Base-by-base conservation (phyloP, 2,113 vertebrate species). In the Azemiops feae region DNA sequence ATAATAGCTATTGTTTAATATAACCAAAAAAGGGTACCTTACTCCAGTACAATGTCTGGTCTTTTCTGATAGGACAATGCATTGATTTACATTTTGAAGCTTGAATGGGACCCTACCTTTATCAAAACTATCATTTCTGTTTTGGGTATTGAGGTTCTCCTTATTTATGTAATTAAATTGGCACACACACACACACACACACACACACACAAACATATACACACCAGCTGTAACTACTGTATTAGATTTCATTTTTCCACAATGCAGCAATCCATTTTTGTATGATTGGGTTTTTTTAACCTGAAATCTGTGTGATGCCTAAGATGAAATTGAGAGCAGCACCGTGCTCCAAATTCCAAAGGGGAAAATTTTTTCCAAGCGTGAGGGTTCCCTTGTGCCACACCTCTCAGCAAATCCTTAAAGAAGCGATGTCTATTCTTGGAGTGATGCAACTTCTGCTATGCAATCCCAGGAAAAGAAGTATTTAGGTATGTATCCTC, bases 41-140 rank as follows among this genome's bases (percentile, higher is more conserved):
- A 87, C 0, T 18, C 58, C 53, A 92, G 52, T 18, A 90, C 55
- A 27, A 34, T 20, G 60, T 64, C 90, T 92, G 90, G 85, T 89
- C n/a, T 81, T 10, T 55, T 85, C n/a, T 20, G 93, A 94, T 89
- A 64, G 85, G 52, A 0, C 10, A 69, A 90, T 4, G 52, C 16
- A 45, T 16, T 90, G 88, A 5, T 95, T 90, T 57, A 22, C 93
- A 27, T 64, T 85, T 92, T 95, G 39, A 81, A 88, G 6, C 85
- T 3, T 55, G 95, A 90, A 52, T 52, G 91, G 81, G 30, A 93
- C 87, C 91, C 91, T 27, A 0, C 23, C 9, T 64, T 81, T 81
- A 92, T 34, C n/a, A 23, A 81, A 87, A 52, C 86, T 43, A 64
- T 69, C 14, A n/a, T 90, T 69, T 47, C 57, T 91, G 30, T 60